Conservation (phyloP, 2,888 invertebrate species). For the Theodoxus fluviatilis region DNA sequence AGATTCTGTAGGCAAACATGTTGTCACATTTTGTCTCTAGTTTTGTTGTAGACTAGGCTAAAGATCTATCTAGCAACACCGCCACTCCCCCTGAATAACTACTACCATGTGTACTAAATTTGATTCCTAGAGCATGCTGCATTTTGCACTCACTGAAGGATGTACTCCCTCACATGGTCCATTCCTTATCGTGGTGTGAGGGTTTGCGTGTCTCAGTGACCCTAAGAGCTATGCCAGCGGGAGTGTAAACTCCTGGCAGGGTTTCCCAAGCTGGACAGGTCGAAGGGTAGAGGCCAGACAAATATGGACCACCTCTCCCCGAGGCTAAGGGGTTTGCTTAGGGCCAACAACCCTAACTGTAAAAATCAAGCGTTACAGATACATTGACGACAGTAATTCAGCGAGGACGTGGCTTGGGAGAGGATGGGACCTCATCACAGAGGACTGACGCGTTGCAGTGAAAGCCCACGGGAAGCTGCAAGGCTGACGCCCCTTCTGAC, state of each 20-base stretch:
- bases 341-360: background rate
- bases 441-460: background rate
- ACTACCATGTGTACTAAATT: too few relatives aligned
- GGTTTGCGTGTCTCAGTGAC: background rate
- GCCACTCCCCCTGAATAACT: too few relatives aligned
- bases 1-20: too few relatives aligned
- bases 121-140: too few relatives aligned
- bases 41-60: too few relatives aligned
- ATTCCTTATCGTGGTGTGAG: background rate
- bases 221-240: background rate
- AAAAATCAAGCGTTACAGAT: conserved; percentile 6
- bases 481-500: conserved; percentile 15
- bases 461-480: conserved; percentile 18
- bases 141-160: too few relatives aligned
- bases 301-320: conserved; percentile 7
- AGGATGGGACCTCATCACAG: background rate
- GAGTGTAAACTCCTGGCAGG: background rate
- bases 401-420: background rate
- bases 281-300: background rate
- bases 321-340: background rate
- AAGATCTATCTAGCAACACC: too few relatives aligned
- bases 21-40: too few relatives aligned
- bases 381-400: conserved; percentile 9
- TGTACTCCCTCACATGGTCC: too few relatives aligned
- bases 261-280: background rate